Conservation (phyloP, 2,113 vertebrate genomes). For the Anas platyrhynchos region DNA sequence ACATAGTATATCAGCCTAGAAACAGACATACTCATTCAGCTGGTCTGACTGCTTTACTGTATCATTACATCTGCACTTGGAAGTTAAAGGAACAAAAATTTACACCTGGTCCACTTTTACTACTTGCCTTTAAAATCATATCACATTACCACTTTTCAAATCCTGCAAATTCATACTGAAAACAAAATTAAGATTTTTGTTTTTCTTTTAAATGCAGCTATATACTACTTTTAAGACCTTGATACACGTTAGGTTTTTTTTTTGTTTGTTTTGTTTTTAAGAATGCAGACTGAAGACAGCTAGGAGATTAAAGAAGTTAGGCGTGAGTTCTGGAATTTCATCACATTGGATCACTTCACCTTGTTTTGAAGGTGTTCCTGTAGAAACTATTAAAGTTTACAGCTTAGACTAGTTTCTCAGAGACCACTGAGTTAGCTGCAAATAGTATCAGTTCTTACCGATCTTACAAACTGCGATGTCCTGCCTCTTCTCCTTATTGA, state of each 20-base stretch:
- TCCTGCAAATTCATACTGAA: neutral
- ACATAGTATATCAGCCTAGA: neutral
- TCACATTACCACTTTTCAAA: neutral
- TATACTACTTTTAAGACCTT: neutral
- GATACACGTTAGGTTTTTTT: neutral
- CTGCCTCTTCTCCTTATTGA: constrained; percentile 20
- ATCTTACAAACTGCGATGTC: constrained; percentile 31
- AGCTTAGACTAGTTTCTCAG: neutral
- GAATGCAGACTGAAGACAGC: neutral
- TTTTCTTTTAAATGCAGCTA: neutral
- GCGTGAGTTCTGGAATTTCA: neutral
- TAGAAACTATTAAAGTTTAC: neutral
- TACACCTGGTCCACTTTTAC: neutral
- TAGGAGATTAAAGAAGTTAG: neutral
- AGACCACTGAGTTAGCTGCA: neutral
- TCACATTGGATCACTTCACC: neutral
- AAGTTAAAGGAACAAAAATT: neutral
- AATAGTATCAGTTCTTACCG: constrained; percentile 42
- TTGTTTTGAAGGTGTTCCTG: neutral
- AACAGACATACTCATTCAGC: neutral
- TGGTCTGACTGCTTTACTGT: neutral
- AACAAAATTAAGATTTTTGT: neutral
- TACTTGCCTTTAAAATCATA: neutral
- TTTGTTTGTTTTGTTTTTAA: neutral
- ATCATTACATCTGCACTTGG: neutral